These are phyloP conservation scores for Stichodactyla helianthus DNA, from an alignment of 64 coral and sea anemone species.

Conservation along the genomic window DNA sequence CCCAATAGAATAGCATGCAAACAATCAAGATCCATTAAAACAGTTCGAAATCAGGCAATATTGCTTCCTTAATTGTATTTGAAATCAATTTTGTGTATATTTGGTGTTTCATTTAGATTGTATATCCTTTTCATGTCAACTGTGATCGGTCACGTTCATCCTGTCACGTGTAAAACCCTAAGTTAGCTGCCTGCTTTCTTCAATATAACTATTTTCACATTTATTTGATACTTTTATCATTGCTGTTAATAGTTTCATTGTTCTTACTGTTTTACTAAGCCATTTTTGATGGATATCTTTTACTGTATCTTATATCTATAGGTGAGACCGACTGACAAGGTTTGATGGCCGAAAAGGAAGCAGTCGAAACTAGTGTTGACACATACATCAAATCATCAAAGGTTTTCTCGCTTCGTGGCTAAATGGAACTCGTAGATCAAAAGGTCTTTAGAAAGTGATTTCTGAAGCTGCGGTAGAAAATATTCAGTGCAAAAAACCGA, in stretches of 20 bases:
- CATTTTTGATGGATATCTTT: not conserved
- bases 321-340: not conserved
- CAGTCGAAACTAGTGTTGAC: conserved; percentile 1
- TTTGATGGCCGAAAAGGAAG: not conserved
- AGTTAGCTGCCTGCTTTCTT: not conserved
- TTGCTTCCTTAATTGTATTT: not conserved
- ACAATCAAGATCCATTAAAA: not conserved
- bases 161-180: no score
- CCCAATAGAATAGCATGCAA: not conserved
- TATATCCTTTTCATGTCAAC: not conserved
- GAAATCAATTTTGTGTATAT: not conserved
- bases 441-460: not conserved
- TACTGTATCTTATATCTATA: conserved; percentile 1
- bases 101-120: not conserved
- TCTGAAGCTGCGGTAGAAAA: not conserved
- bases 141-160: no score
- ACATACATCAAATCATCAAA: not conserved
- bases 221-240: not conserved
- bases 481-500: not conserved
- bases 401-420: not conserved
- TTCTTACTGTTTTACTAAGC: not conserved
- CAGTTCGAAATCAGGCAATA: not conserved
- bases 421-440: conserved; percentile 6
- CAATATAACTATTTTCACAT: not conserved
- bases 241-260: not conserved